Base-by-base conservation (phyloP, 2,113 vertebrate species). In the Bujurquina vittata region DNA sequence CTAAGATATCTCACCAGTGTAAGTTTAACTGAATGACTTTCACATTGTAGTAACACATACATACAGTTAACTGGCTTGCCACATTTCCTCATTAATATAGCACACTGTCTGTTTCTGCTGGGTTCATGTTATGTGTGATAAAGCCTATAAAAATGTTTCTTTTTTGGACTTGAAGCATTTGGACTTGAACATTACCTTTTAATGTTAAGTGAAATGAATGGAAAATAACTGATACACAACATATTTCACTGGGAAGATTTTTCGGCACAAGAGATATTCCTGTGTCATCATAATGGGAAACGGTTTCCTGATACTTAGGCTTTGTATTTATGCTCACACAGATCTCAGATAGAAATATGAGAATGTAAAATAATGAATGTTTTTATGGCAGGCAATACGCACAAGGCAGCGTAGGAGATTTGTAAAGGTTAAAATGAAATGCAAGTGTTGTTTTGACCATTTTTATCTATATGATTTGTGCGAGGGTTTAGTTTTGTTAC, bases 371-470 rank as follows among this genome's bases (percentile, higher is more conserved):
- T 58, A 26, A 26, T 57, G 10, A 58, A 14, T 58, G 23, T n/a
- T 18, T 54, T 54, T 72, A 54, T 33, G 46, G 0, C 2, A 17
- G 0, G 1, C 33, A 72, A 52, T n/a, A 15, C 6, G 1, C 6
- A 15, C 57, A 7, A 10, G 49, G 26, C 12, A 1, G 33, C n/a
- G 15, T 43, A 55, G n/a, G 11, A 61, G 55, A 76, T 82, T 52
- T 8, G 12, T 79, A 31, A 84, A 81, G 59, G 74, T 84, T 78
- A 61, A 69, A 81, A 79, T 85, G 15, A 79, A 79, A 69, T n/a
- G 11, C 14, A 65, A 49, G 33, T 22, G n/a, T 57, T 65, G 11
- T 77, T 80, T 75, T 52, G 43, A 3, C 20, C 10, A 23, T 62
- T 63, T 43, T 59, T 43, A 59, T 83, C 72, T 40, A 22, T 22